Conservation (phyloP, 2,888 invertebrate genomes). For the Selenia dentaria region DNA sequence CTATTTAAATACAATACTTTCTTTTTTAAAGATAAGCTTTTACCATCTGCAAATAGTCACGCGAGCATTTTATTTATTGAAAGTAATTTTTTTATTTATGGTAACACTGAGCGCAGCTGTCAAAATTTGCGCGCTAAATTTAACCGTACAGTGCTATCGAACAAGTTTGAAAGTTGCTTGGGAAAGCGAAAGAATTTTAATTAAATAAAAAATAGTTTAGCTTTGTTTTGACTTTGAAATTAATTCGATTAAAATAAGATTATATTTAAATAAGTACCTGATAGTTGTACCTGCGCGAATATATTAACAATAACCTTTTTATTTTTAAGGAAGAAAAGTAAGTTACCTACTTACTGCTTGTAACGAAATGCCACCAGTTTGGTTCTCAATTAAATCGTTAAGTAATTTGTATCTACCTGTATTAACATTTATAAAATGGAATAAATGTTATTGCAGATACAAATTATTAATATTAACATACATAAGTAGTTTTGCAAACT, state of each 20-base stretch:
- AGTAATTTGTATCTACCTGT: too few species aligned
- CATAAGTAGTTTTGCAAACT: too few species aligned
- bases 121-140: slow-evolving; percentile 28
- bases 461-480: too few species aligned
- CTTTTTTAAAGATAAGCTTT: slow-evolving; percentile 42
- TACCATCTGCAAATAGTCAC: slow-evolving; percentile 49
- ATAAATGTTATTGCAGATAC: too few species aligned
- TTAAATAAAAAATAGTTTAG: slow-evolving; percentile 5
- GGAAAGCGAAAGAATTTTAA: background rate
- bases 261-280: slow-evolving; percentile 5
- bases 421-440: too few species aligned
- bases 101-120: slow-evolving; percentile 35
- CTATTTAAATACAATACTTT: slow-evolving; percentile 39
- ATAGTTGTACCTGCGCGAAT: slow-evolving; percentile 7
- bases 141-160: slow-evolving; percentile 8
- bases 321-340: too few species aligned
- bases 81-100: slow-evolving; percentile 33
- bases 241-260: slow-evolving; percentile 20
- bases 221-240: slow-evolving; percentile 8
- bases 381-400: too few species aligned
- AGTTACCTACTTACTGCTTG: too few species aligned
- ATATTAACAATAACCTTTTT: background rate
- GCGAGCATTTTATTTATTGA: slow-evolving; percentile 43
- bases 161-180: slow-evolving; percentile 10
- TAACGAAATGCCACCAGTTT: too few species aligned